These are phyloP conservation scores for Temnothorax unifasciatus DNA, from an alignment of 2,888 invertebrate species.

Conservation along the genomic window DNA sequence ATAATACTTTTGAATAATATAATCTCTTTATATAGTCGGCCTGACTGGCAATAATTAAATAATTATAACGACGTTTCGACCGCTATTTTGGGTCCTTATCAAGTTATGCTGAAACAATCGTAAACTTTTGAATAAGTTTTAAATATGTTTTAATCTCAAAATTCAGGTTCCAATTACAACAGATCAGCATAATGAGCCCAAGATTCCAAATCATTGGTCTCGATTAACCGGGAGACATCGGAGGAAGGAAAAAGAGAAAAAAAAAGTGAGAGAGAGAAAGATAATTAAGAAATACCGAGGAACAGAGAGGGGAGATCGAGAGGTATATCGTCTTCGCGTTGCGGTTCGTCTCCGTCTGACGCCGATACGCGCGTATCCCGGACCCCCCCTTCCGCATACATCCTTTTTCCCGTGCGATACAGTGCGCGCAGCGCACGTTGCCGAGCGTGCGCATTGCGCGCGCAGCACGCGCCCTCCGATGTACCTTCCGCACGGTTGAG, in stretches of 20 bases:
- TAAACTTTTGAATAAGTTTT: not conserved
- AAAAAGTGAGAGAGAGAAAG: no score
- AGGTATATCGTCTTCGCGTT: conserved; percentile 45
- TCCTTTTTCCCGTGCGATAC: conserved; percentile 63
- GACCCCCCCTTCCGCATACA: conserved; percentile 35
- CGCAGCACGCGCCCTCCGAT: conserved; percentile 84
- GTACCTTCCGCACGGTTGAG: conserved; percentile 85
- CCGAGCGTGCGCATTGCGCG: conserved; percentile 75
- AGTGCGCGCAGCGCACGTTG: conserved; percentile 56
- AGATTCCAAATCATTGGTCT: not conserved
- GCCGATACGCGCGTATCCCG: conserved; percentile 58
- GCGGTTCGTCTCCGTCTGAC: conserved; percentile 78
- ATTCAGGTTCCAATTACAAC: not conserved
- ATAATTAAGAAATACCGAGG: not conserved
- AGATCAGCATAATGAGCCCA: not conserved
- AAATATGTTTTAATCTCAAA: not conserved
- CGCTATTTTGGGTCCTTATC: no score
- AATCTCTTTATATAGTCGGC: no score
- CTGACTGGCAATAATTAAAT: no score
- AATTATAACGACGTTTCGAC: no score
- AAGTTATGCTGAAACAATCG: no score
- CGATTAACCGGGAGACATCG: not conserved
- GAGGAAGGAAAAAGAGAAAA: not conserved
- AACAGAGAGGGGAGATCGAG: not conserved
- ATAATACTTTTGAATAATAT: not conserved